A percentile compares a stretch with the other conserved stretches of the same genome.
Evolutionary conservation across 1,140 invertebrate genomes (phyloP).

Genomic region (Aphidius gifuensis): DNA sequence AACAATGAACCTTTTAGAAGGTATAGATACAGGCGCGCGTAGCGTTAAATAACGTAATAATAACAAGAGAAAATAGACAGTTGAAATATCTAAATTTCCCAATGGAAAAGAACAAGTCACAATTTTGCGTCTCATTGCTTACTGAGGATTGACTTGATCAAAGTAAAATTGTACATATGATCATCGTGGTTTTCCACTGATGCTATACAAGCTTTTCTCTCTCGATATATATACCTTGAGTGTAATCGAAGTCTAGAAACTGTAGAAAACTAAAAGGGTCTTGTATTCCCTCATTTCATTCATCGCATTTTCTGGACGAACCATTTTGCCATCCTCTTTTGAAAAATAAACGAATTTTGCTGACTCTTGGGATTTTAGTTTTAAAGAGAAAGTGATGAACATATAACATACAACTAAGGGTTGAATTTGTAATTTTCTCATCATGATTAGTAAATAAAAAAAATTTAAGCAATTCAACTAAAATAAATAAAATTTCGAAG

Average conservation of each 20-base stretch:
- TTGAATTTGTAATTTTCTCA: not conserved
- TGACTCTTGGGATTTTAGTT: conserved; percentile 14
- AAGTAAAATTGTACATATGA: conserved; percentile 13
- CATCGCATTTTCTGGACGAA: not conserved
- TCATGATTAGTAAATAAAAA: not conserved
- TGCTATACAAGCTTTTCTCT: conserved; percentile 12
- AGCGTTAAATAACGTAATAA: not conserved
- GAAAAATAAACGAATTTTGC: conserved; percentile 19
- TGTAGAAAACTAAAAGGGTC: conserved; percentile 6
- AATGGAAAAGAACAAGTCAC: conserved; percentile 16
- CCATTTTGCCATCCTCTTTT: conserved; percentile 2
- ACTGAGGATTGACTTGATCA: conserved; percentile 14
- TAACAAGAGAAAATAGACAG: conserved; percentile 9
- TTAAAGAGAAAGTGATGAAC: not conserved
- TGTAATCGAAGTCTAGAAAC: conserved; percentile 25
- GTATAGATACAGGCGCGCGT: too few species aligned
- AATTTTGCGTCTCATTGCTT: too few species aligned
- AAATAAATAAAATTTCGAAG: not conserved
- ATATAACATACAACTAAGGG: not conserved
- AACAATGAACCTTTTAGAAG: too few species aligned
- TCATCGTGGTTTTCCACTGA: not conserved
- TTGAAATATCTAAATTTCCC: conserved; percentile 25
- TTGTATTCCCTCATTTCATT: not conserved
- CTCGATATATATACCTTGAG: not conserved
- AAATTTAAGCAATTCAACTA: not conserved